Base-by-base conservation (phyloP, 2,797 vertebrate species). In the Lerista edwardsae region DNA sequence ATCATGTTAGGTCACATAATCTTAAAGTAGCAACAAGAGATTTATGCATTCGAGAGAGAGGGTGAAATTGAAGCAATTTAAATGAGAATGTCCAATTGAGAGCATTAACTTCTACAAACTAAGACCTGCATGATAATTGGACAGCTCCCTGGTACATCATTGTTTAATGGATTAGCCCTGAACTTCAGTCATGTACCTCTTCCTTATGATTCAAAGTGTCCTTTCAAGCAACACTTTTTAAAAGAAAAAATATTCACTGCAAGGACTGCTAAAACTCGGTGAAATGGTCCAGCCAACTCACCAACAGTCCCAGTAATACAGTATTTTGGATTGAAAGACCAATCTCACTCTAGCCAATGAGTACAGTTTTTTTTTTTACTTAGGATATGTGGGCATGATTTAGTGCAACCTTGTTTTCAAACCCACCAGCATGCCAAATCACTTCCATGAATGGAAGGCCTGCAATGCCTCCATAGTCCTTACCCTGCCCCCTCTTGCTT, bases 31-130 rank as follows among this genome's bases (percentile, higher is more conserved):
- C 57, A 86, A 2, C 57, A 82, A 68, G 73, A 86, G 62, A 73
- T 69, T 41, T 55, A 17, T 68, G 5, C 7, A 77, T 82, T 84
- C 77, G 83, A 76, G 83, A 85, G 55, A 78, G 82, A 55, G 17
- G 83, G 81, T 55, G 4, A 27, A 82, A 71, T 36, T 39, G 19
- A 78, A 14, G 10, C 10, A 78, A 69, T 19, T 47, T 12, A 78
- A 2, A 65, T 2, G 6, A 1, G 8, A 59, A 83, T 81, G 57
- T 80, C 1, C 1, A 74, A 74, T 83, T 76, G 61, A 64, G 25
- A 75, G 0, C 14, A 71, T 75, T 19, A 34, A 74, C 21, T 44
- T 89, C 17, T 87, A 57, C 83, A 90, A 83, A 75, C 64, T 39
- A 86, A 87, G 12, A 82, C 75, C 36, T 86, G 25, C 29, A 64